Evolutionary conservation across 2,888 invertebrate genomes (phyloP).

Genomic region (Morpho achilles): DNA sequence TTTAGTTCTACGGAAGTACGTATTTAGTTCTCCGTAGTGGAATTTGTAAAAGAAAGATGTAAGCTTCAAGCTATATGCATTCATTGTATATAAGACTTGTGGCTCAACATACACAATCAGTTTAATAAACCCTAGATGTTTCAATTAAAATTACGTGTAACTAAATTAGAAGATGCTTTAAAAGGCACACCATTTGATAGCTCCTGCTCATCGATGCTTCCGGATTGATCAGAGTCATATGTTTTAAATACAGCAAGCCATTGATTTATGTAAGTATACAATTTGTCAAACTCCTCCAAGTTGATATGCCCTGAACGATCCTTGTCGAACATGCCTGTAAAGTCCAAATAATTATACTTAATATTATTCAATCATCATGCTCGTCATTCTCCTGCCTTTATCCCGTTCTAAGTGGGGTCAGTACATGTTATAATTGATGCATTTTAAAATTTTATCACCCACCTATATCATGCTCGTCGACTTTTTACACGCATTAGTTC

Average conservation of each 20-base stretch:
- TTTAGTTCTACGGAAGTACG: too few species aligned
- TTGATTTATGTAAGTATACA: conserved; percentile 93
- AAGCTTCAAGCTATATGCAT: too few species aligned
- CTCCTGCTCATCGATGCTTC: conserved; percentile 89
- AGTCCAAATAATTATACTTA: conserved; percentile 25
- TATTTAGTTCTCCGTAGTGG: too few species aligned
- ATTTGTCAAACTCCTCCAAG: conserved; percentile 89
- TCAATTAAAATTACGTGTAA: neutral
- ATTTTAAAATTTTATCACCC: too few species aligned
- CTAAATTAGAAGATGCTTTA: neutral
- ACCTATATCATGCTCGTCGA: too few species aligned
- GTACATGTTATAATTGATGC: neutral
- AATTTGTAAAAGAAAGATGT: too few species aligned
- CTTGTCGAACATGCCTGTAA: conserved; percentile 91
- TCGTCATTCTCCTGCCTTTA: too few species aligned
- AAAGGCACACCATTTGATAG: conserved; percentile 81
- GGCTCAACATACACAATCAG: neutral
- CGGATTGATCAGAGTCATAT: conserved; percentile 92
- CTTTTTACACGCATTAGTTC: too few species aligned
- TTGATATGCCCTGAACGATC: conserved; percentile 92
- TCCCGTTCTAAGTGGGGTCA: too few species aligned
- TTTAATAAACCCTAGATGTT: too few species aligned
- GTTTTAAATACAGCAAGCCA: conserved; percentile 92
- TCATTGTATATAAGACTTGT: too few species aligned
- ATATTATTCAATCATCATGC: neutral